Percentiles rank a stretch among this genome's conserved stretches.
Evolutionary conservation across 1,140 invertebrate genomes (phyloP).

Genomic region (Metopolophium dirhodum): DNA sequence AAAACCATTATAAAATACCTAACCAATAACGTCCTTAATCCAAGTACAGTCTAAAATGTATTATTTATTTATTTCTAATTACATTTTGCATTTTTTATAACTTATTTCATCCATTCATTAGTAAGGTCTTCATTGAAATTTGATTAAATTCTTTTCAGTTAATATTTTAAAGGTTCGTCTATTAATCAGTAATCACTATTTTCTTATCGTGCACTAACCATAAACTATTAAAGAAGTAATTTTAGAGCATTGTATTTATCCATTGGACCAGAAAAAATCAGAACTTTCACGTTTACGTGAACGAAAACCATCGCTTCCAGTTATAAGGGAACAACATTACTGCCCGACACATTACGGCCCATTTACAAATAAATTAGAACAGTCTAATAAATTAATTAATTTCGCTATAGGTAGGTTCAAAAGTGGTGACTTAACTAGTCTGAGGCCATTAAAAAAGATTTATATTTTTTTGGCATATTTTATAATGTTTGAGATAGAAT

Average conservation of each 20-base stretch:
- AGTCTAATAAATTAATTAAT: neutral
- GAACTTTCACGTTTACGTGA: neutral
- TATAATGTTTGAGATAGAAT: neutral
- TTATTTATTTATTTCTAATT: neutral
- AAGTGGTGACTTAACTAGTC: neutral
- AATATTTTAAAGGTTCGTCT: neutral
- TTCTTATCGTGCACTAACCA: constrained; percentile 13
- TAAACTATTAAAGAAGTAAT: constrained; percentile 14
- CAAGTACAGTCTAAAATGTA: neutral
- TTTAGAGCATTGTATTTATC: neutral
- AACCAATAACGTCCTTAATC: neutral
- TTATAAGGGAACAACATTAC: neutral
- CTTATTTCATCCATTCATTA: neutral
- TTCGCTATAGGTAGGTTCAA: neutral
- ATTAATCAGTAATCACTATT: constrained; percentile 2
- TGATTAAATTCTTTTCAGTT: neutral
- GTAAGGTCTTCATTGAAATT: neutral
- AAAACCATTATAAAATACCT: neutral
- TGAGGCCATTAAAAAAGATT: neutral
- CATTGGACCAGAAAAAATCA: neutral
- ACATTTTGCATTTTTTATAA: neutral
- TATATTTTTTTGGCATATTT: constrained; percentile 15
- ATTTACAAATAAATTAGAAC: constrained; percentile 27
- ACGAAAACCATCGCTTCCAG: neutral
- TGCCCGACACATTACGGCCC: neutral